Evolutionary conservation across 2,888 invertebrate species (phyloP).

Genomic region (Acanthosepion lycidas): DNA sequence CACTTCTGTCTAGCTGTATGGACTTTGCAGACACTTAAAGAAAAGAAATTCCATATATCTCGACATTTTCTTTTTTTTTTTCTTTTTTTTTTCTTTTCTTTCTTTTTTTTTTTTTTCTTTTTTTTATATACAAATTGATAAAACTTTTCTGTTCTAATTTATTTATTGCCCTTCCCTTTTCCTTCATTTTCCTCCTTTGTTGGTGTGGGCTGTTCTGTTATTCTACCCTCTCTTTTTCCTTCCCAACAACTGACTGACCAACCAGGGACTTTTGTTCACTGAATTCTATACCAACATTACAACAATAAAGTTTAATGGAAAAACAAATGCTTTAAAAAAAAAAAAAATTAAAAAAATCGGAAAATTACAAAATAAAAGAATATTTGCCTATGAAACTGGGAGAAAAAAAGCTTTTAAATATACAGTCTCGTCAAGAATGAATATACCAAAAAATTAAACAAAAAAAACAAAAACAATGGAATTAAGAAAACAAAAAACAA

Average conservation of each 20-base stretch:
- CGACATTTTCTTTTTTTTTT: neutral
- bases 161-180: neutral
- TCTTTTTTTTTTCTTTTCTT: neutral
- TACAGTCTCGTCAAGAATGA: neutral
- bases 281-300: neutral
- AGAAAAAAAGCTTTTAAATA: neutral
- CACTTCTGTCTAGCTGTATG: slow-evolving; percentile 33
- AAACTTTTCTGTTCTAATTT: neutral
- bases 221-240: no score
- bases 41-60: neutral
- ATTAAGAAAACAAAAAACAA: neutral
- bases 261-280: slow-evolving; percentile 2
- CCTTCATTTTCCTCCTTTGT: neutral
- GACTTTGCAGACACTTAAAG: neutral
- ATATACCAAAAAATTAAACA: neutral
- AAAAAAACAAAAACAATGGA: neutral
- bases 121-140: neutral
- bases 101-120: neutral
- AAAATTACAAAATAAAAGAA: neutral
- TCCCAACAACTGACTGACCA: neutral
- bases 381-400: neutral
- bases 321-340: neutral
- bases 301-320: slow-evolving; percentile 2
- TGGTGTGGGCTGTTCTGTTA: neutral
- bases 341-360: neutral